Evolutionary conservation across 2,113 vertebrate genomes (phyloP), one percentile per base, ranked within the genome.

Genomic region (Atherinomorus stipes): DNA sequence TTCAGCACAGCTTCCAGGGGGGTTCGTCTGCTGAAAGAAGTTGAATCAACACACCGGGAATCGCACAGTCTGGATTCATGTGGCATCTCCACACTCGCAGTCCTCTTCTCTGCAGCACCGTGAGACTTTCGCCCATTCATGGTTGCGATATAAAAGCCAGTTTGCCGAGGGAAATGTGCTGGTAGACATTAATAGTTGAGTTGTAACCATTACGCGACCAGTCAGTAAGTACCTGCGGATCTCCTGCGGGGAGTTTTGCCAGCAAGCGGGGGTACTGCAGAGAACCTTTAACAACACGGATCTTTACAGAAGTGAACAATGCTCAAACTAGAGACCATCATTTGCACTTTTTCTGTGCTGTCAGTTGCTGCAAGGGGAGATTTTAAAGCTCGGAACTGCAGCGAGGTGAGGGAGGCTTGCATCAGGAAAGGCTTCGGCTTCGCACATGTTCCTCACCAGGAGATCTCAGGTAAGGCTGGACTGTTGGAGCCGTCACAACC

Each of bases 391-490:
- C 92, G 95, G 85, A 95, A 95, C 91, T 98, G 97, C 93, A 90
- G 94, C 68, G 95, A 95, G 90, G 96, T 97, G 92, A 93, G 94
- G 78, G 95, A 95, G 81, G 95, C 95, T 62, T 96, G 95, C 70
- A 66, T 85, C 21, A 94, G 90, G 60, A 96, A 94, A 89, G 96
- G 97, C 77, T 97, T 97, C 95, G 96, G 95, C 93, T 91, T 96
- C 87, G 80, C 88, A 85, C 94, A 94, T 86, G 93, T 96, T 71
- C 96, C 97, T 71, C 94, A 93, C 40, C 96, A 96, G 91, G 94
- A 97, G 90, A 96, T 96, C 85, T 91, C 96, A 96, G 97, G 97
- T 98, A 95, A 94, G 94, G 52, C n/a, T 65, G 25, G 26, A 62
- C 74, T n/a, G 44, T 19, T 4, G 5, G 31, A 34, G 5, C 31